A percentile compares a stretch with the other conserved stretches of the same genome.
Evolutionary conservation across 2,888 invertebrate species (phyloP).

Genomic region (Syritta pipiens): DNA sequence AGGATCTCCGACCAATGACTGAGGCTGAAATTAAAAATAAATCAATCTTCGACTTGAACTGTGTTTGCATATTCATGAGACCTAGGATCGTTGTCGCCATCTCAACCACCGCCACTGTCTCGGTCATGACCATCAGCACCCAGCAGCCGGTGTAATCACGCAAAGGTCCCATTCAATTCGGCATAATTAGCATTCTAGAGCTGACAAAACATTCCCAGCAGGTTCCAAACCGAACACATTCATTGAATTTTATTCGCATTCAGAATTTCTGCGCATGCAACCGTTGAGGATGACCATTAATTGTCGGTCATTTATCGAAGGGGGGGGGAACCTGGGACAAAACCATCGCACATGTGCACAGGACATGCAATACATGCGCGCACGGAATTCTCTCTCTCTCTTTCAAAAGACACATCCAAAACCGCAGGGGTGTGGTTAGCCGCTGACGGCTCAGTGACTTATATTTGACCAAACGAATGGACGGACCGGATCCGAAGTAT

Average conservation of each 20-base stretch:
- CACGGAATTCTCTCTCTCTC: conserved; percentile 8
- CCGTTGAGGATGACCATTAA: conserved; percentile 53
- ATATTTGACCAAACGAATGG: conserved; percentile 31
- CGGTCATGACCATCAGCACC: not conserved
- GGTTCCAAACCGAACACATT: not conserved
- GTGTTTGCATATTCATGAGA: conserved; percentile 6
- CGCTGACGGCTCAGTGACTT: conserved; percentile 59
- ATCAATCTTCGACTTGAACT: conserved; percentile 51
- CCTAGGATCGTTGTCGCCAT: conserved; percentile 36
- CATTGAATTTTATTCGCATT: not conserved
- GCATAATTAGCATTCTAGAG: conserved; percentile 64
- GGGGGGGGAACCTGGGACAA: not conserved
- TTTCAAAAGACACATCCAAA: conserved; percentile 1
- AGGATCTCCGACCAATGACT: conserved; percentile 43
- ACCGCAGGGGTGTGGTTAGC: conserved; percentile 61
- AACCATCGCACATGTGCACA: conserved; percentile 42
- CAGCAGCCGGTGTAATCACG: conserved; percentile 52
- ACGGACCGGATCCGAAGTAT: not conserved
- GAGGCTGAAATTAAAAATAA: conserved; percentile 52
- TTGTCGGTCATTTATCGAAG: conserved; percentile 55
- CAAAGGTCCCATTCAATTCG: conserved; percentile 40
- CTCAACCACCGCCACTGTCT: conserved; percentile 9
- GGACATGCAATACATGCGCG: conserved; percentile 60
- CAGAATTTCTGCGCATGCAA: conserved; percentile 47
- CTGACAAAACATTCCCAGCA: conserved; percentile 51